Conservation (phyloP, 2,797 vertebrate species). For the Oreortyx pictus region DNA sequence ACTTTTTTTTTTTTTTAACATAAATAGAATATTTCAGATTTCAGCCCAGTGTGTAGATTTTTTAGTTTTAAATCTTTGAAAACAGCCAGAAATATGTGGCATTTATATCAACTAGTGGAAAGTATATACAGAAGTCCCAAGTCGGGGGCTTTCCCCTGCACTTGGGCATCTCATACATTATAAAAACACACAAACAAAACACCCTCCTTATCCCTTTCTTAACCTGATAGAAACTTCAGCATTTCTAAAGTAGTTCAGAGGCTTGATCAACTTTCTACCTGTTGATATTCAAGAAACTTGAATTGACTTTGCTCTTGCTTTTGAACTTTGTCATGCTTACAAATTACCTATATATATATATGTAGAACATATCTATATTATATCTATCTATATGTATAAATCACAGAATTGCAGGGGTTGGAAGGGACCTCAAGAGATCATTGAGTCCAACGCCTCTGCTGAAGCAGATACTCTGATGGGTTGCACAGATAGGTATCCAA, state of each 20-base stretch:
- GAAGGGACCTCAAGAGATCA: too few relatives aligned
- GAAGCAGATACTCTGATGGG: too few relatives aligned
- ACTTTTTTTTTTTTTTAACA: not conserved
- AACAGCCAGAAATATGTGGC: not conserved
- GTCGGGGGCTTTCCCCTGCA: not conserved
- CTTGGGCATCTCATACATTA: not conserved
- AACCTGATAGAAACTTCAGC: not conserved
- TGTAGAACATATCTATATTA: too few relatives aligned
- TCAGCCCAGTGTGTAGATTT: not conserved
- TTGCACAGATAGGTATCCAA: too few relatives aligned
- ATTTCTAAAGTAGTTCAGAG: not conserved
- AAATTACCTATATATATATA: not conserved
- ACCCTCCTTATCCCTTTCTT: not conserved
- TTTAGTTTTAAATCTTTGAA: not conserved
- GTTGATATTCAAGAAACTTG: not conserved
- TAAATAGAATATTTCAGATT: not conserved
- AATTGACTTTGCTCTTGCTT: not conserved
- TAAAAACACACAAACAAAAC: not conserved
- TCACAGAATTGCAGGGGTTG: too few relatives aligned
- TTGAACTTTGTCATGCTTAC: not conserved
- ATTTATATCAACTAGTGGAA: not conserved
- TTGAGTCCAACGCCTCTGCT: too few relatives aligned
- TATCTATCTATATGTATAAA: too few relatives aligned
- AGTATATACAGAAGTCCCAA: not conserved
- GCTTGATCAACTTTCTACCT: not conserved